phyloP scores from a whole-genome alignment of 2,888 invertebrate genomes.

The Stenodera caucasica region DNA sequence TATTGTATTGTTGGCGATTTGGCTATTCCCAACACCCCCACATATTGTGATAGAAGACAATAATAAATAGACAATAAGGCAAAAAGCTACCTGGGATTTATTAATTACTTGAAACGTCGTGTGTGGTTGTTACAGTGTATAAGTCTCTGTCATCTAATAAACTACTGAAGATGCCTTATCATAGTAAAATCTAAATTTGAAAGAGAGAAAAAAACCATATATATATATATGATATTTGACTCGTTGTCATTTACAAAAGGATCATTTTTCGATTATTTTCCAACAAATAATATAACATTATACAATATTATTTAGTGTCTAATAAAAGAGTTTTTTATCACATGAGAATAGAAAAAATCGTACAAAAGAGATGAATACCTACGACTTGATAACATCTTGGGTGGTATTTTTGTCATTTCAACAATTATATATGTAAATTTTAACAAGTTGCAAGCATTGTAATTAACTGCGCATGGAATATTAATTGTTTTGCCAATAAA shows the following conservation, averaged over 20 bases:
- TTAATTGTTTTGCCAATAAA: conserved; percentile 27
- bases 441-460: conserved; percentile 27
- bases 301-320: conserved; percentile 5
- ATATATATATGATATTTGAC: conserved; percentile 38
- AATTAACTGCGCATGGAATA: conserved; percentile 29
- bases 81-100: conserved; percentile 46
- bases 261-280: conserved; percentile 29
- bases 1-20: conserved; percentile 1
- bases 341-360: neutral
- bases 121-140: conserved; percentile 45
- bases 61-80: conserved; percentile 44
- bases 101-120: conserved; percentile 46
- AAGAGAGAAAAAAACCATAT: conserved; percentile 8
- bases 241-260: conserved; percentile 34
- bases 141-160: conserved; percentile 43
- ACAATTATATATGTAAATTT: conserved; percentile 35
- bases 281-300: conserved; percentile 1
- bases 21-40: conserved; percentile 1
- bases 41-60: conserved; percentile 32
- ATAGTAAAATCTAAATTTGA: conserved; percentile 30
- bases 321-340: neutral
- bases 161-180: conserved; percentile 44
- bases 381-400: conserved; percentile 19
- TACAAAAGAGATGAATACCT: neutral
- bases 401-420: conserved; percentile 31